phyloP scores from a whole-genome alignment of 2,888 invertebrate species.

The Lochmaea capreae region DNA sequence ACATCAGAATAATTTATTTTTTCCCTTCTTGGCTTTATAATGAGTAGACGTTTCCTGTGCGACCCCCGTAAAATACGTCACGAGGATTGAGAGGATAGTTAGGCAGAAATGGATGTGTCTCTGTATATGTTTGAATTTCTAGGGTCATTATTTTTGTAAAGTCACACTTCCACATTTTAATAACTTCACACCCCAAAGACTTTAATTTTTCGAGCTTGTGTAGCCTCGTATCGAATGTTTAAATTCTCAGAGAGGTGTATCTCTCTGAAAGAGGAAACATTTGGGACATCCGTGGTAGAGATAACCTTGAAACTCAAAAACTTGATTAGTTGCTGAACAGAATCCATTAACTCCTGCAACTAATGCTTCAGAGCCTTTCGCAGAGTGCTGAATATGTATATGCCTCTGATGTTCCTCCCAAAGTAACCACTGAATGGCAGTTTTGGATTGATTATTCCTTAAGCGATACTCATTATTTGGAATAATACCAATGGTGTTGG shows the following conservation, averaged over 20 bases:
- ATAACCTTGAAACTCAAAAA: conserved; percentile 47
- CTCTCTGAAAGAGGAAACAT: conserved; percentile 25
- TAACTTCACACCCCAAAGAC: too few species aligned
- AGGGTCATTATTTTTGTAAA: not conserved
- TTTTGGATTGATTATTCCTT: conserved; percentile 34
- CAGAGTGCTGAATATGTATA: too few species aligned
- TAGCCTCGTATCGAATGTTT: conserved; percentile 30
- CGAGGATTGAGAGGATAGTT: conserved; percentile 37
- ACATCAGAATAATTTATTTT: too few species aligned
- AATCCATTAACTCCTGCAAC: too few species aligned
- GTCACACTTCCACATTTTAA: conserved; percentile 29
- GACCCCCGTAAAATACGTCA: conserved; percentile 43
- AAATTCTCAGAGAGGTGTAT: conserved; percentile 31
- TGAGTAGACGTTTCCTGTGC: too few species aligned
- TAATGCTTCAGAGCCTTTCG: too few species aligned
- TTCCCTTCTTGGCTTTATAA: too few species aligned
- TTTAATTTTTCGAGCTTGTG: conserved; percentile 5
- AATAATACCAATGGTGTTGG: conserved; percentile 52
- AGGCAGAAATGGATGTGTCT: conserved; percentile 27
- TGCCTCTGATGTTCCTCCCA: conserved; percentile 36
- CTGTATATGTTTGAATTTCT: not conserved
- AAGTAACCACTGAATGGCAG: conserved; percentile 40
- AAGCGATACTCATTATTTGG: conserved; percentile 52
- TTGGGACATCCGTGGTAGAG: conserved; percentile 38
- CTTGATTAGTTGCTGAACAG: conserved; percentile 32